phyloP scores from a whole-genome alignment of 2,888 invertebrate genomes.

The Philereme transversata region DNA sequence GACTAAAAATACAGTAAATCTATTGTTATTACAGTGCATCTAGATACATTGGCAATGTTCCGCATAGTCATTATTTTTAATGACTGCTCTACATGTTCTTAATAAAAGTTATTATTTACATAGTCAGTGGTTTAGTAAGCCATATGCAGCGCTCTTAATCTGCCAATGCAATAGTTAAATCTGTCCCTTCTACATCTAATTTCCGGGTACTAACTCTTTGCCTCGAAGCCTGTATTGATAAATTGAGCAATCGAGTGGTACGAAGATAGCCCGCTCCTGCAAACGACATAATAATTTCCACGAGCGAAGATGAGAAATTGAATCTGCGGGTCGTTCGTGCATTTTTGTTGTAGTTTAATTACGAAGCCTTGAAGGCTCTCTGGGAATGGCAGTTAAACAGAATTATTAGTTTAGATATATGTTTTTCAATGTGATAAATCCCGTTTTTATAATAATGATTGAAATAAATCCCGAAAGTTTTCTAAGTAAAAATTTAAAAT shows the following conservation, averaged over 20 bases:
- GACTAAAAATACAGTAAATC: no score
- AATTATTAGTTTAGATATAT: background rate
- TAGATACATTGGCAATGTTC: no score
- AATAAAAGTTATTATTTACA: no score
- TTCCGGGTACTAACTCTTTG: conserved; percentile 13
- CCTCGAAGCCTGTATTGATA: conserved; percentile 67
- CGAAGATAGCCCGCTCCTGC: conserved; percentile 66
- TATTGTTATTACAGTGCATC: no score
- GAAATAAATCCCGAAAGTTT: no score
- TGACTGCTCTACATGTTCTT: no score
- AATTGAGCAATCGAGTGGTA: conserved; percentile 78
- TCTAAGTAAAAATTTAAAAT: no score
- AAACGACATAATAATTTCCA: conserved; percentile 78
- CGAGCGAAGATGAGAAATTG: conserved; percentile 69
- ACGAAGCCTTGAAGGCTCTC: conserved; percentile 3
- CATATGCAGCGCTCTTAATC: no score
- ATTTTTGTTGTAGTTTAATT: conserved; percentile 28
- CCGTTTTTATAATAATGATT: no score
- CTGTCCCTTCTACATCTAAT: conserved; percentile 5
- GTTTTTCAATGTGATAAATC: no score
- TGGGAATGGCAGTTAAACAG: conserved; percentile 7
- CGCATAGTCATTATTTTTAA: no score
- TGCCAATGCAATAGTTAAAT: background rate
- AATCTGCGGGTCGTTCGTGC: conserved; percentile 45
- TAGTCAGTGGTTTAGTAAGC: no score